Conservation (phyloP, 2,113 vertebrate species). For the Sorex araneus region DNA sequence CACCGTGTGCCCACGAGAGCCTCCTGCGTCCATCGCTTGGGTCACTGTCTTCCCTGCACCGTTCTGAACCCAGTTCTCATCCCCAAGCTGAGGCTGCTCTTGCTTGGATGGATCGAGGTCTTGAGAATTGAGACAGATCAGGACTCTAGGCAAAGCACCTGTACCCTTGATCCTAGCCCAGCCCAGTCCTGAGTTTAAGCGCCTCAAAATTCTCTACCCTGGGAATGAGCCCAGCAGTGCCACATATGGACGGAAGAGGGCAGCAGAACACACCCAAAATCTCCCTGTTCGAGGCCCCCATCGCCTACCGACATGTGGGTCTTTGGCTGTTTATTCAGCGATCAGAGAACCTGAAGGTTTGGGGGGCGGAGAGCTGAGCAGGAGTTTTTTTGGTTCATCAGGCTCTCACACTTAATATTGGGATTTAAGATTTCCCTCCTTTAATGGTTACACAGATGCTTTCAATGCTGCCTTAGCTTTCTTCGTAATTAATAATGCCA, state of each 20-base stretch:
- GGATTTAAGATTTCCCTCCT: background rate
- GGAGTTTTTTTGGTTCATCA: background rate
- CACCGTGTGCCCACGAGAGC: too few species aligned
- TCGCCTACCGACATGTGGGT: too few species aligned
- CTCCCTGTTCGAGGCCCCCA: background rate
- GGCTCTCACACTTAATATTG: constrained; percentile 17
- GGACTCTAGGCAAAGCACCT: background rate
- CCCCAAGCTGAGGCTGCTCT: background rate
- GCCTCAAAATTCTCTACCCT: too few species aligned
- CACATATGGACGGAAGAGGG: constrained; percentile 58
- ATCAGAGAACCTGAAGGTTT: background rate
- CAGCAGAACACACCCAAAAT: constrained; percentile 65
- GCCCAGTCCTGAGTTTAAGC: background rate
- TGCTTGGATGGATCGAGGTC: background rate
- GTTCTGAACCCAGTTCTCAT: background rate
- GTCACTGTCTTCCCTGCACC: too few species aligned
- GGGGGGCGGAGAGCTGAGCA: too few species aligned
- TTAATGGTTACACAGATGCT: background rate
- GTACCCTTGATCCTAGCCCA: background rate
- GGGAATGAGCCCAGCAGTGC: background rate
- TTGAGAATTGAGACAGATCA: background rate
- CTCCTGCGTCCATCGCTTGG: background rate
- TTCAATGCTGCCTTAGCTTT: background rate
- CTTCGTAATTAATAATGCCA: constrained; percentile 27
- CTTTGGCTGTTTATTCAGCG: background rate